Evolutionary conservation across 2,888 invertebrate genomes (phyloP).

Genomic region (Branchellion lobata): DNA sequence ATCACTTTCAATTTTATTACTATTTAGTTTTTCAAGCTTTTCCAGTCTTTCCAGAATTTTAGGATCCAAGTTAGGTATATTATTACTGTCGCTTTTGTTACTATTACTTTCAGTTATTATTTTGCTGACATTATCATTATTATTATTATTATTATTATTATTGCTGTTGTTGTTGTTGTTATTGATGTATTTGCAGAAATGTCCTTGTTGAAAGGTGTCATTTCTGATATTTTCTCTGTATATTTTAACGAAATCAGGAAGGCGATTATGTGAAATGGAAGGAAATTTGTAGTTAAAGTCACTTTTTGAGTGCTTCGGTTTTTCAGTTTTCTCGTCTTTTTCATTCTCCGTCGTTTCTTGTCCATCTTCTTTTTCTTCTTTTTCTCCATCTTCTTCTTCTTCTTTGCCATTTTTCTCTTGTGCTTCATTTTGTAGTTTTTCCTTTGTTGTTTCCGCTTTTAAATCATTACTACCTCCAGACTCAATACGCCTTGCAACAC

Average conservation of each 20-base stretch:
- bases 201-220: not conserved
- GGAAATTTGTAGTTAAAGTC: not conserved
- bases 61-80: no score
- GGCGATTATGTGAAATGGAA: not conserved
- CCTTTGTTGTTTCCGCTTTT: not conserved
- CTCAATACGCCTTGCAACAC: not conserved
- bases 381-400: not conserved
- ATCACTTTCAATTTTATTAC: no score
- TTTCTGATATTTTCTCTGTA: not conserved
- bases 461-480: not conserved
- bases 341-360: not conserved
- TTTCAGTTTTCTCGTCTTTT: not conserved
- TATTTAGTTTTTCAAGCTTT: no score
- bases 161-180: not conserved
- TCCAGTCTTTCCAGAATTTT: no score
- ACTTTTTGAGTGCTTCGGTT: not conserved
- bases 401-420: not conserved
- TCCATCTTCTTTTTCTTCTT: not conserved
- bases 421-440: not conserved
- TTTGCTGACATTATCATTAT: no score
- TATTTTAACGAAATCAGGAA: constrained; percentile 1
- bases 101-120: no score
- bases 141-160: not conserved
- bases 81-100: no score
- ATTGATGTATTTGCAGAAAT: not conserved